phyloP scores from a whole-genome alignment of 2,113 vertebrate genomes.

The Pluvianellus socialis region DNA sequence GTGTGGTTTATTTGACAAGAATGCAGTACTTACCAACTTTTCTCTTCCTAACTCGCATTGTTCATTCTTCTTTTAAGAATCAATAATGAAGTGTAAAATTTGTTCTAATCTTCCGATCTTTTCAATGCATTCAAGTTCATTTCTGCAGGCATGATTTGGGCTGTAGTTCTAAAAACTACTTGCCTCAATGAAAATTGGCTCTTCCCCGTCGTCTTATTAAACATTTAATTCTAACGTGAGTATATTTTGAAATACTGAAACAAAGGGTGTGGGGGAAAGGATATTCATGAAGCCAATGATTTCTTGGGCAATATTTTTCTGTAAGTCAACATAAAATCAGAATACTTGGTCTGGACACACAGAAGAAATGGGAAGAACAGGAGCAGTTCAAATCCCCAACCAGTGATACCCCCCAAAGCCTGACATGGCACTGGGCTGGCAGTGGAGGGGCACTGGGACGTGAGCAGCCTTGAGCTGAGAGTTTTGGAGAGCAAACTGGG shows the following conservation, averaged over 20 bases:
- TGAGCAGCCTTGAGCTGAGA: background rate
- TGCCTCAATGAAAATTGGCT: background rate
- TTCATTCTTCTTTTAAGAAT: background rate
- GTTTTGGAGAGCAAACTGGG: fast-evolving
- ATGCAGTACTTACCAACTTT: background rate
- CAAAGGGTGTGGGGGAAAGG: background rate
- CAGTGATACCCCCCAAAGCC: background rate
- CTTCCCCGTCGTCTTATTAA: background rate
- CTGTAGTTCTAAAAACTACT: background rate
- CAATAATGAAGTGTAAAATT: background rate
- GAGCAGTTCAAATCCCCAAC: background rate
- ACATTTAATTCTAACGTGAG: background rate
- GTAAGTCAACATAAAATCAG: background rate
- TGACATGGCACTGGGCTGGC: background rate
- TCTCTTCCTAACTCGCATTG: background rate
- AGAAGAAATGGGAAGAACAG: too few relatives aligned
- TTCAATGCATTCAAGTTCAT: background rate
- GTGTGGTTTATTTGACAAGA: background rate
- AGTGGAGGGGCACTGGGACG: background rate
- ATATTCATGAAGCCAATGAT: background rate
- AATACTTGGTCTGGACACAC: background rate
- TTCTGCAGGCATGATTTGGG: background rate
- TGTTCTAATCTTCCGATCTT: background rate
- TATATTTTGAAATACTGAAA: background rate
- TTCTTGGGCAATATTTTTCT: background rate